A percentile compares a stretch with the other conserved stretches of the same genome.
These are phyloP conservation scores for Scolopax bukidnonensis DNA, from an alignment of 2,797 vertebrate species.

Conservation along the genomic window DNA sequence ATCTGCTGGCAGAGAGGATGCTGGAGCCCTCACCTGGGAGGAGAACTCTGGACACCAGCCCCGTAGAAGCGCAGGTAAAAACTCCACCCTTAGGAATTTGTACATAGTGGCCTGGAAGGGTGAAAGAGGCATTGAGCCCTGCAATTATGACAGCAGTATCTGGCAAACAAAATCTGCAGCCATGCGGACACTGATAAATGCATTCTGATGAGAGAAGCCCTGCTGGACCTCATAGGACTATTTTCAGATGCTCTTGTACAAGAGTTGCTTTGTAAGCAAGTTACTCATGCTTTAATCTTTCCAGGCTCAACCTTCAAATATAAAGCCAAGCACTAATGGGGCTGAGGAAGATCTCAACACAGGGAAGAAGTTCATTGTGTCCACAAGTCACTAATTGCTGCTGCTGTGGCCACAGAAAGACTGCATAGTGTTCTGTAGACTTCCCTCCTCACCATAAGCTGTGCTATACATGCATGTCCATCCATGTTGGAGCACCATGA, in stretches of 20 bases:
- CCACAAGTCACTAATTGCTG: not conserved
- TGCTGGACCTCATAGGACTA: not conserved
- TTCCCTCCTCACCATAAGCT: not conserved
- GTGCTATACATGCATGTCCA: not conserved
- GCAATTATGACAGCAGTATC: not conserved
- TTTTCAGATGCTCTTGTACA: not conserved
- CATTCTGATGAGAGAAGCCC: not conserved
- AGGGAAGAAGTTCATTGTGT: not conserved
- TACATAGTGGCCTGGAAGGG: not conserved
- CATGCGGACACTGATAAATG: not conserved
- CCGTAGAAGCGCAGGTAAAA: not conserved
- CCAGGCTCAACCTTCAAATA: not conserved
- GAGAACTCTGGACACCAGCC: not conserved
- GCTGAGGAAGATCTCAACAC: not conserved
- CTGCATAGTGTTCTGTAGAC: not conserved
- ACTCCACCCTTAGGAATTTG: not conserved
- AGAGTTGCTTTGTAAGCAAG: slow-evolving; percentile 12
- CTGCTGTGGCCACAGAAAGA: not conserved
- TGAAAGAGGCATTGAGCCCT: not conserved
- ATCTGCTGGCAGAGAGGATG: not conserved
- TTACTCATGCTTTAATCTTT: not conserved
- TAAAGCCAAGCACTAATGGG: not conserved
- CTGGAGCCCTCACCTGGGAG: not conserved
- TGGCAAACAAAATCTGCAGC: not conserved
- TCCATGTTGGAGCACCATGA: not conserved